A percentile compares a stretch with the other conserved stretches of the same genome.
These are phyloP conservation scores for Episyrphus balteatus DNA, from an alignment of 1,140 invertebrate genomes.

Conservation along the genomic window DNA sequence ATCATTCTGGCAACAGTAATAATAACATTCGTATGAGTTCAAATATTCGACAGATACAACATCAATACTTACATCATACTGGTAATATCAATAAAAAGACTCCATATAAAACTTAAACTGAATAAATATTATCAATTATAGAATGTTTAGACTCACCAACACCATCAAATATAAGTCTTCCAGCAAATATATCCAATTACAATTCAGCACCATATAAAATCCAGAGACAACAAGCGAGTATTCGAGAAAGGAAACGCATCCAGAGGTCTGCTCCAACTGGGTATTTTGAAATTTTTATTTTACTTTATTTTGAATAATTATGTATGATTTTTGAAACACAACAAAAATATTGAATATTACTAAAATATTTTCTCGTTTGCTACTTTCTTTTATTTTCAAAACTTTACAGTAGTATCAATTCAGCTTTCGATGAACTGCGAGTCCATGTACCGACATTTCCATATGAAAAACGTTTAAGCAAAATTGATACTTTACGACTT, in stretches of 20 bases:
- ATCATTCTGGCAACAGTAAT: constrained; percentile 13
- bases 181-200: constrained; percentile 26
- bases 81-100: constrained; percentile 2
- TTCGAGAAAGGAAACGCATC: constrained; percentile 90
- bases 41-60: constrained; percentile 32
- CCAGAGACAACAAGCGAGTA: constrained; percentile 81
- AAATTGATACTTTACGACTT: constrained; percentile 91
- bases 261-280: constrained; percentile 79
- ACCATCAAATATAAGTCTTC: too few relatives aligned
- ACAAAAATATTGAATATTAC: constrained; percentile 9
- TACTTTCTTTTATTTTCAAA: not conserved
- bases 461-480: constrained; percentile 93
- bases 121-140: too few relatives aligned
- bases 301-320: constrained; percentile 17
- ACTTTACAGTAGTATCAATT: constrained; percentile 90
- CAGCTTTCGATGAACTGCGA: constrained; percentile 90
- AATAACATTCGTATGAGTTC: constrained; percentile 20
- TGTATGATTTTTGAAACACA: not conserved
- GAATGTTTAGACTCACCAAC: constrained; percentile 22
- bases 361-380: constrained; percentile 2
- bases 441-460: constrained; percentile 97
- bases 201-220: constrained; percentile 72
- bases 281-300: constrained; percentile 42
- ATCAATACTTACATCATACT: constrained; percentile 32
- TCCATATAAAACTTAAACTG: too few relatives aligned